Conservation (phyloP, 2,113 vertebrate genomes). For the Coryphaenoides rupestris region DNA sequence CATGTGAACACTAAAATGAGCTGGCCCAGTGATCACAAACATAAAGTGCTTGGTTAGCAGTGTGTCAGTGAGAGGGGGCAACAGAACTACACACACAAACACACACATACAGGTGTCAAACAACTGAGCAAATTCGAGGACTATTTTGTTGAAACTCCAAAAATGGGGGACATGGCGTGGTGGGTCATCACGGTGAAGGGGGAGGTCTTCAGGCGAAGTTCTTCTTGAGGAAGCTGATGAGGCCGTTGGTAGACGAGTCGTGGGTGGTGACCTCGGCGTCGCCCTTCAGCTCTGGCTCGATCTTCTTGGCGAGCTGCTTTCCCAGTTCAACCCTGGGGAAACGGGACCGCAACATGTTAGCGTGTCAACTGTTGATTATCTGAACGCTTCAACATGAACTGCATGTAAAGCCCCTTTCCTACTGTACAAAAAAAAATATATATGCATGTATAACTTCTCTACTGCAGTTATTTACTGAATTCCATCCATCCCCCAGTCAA, state of each 20-base stretch:
- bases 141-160: neutral
- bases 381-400: too few relatives aligned
- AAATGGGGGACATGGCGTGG: neutral
- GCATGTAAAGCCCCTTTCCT: too few relatives aligned
- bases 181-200: neutral
- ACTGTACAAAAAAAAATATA: too few relatives aligned
- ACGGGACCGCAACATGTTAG: too few relatives aligned
- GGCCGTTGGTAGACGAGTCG: slow-evolving; percentile 93
- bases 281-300: slow-evolving; percentile 88
- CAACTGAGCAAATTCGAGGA: neutral
- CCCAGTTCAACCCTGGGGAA: slow-evolving; percentile 87
- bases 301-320: slow-evolving; percentile 95
- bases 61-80: neutral
- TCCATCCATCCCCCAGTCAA: too few relatives aligned
- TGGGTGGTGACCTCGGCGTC: slow-evolving; percentile 79
- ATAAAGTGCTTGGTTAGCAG: slow-evolving; percentile 49
- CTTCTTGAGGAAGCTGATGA: slow-evolving; percentile 94
- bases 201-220: slow-evolving; percentile 75
- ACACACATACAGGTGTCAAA: neutral
- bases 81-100: too few relatives aligned
- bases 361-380: too few relatives aligned
- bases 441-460: too few relatives aligned
- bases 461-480: too few relatives aligned
- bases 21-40: slow-evolving; percentile 30
- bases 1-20: slow-evolving; percentile 26